Percentiles rank a stretch among this genome's conserved stretches.
Evolutionary conservation across 1,140 invertebrate genomes (phyloP).

Genomic region (Callitettix versicolor): DNA sequence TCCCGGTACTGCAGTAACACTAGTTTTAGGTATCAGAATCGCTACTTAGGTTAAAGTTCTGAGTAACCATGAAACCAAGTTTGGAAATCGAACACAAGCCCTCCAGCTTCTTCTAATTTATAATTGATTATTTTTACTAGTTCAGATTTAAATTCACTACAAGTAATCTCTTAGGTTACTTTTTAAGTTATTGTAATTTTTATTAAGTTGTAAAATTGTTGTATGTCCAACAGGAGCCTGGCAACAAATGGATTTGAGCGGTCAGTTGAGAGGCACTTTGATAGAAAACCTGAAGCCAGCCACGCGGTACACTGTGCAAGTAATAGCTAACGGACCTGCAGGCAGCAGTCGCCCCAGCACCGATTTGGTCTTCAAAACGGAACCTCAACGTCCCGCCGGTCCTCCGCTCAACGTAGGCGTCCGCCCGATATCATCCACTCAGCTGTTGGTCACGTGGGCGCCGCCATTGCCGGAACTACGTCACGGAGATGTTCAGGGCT

Average conservation of each 20-base stretch:
- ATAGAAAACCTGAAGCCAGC: constrained; percentile 66
- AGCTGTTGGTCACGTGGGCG: constrained; percentile 65
- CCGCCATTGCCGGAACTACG: constrained; percentile 53
- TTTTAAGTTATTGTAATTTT: too few relatives aligned
- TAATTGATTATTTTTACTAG: too few relatives aligned
- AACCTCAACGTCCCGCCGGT: constrained; percentile 65
- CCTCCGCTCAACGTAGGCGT: constrained; percentile 59
- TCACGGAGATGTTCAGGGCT: constrained; percentile 64
- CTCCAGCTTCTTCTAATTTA: too few relatives aligned
- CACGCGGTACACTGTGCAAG: constrained; percentile 59
- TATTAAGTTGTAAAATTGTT: too few relatives aligned
- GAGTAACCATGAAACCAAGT: too few relatives aligned
- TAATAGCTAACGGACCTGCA: constrained; percentile 65
- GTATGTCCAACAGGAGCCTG: constrained; percentile 40
- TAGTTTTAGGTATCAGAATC: too few relatives aligned
- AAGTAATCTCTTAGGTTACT: too few relatives aligned
- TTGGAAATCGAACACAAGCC: too few relatives aligned
- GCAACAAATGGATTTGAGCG: constrained; percentile 53
- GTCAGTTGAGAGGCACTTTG: constrained; percentile 46
- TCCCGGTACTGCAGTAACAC: too few relatives aligned
- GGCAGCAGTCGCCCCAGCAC: constrained; percentile 59
- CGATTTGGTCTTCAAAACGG: constrained; percentile 55
- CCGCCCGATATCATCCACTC: constrained; percentile 59
- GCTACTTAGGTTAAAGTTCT: too few relatives aligned
- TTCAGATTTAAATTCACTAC: too few relatives aligned